Evolutionary conservation across 2,797 vertebrate genomes (phyloP), one percentile per base, ranked within the genome.

Genomic region (Eulemur mongoz): DNA sequence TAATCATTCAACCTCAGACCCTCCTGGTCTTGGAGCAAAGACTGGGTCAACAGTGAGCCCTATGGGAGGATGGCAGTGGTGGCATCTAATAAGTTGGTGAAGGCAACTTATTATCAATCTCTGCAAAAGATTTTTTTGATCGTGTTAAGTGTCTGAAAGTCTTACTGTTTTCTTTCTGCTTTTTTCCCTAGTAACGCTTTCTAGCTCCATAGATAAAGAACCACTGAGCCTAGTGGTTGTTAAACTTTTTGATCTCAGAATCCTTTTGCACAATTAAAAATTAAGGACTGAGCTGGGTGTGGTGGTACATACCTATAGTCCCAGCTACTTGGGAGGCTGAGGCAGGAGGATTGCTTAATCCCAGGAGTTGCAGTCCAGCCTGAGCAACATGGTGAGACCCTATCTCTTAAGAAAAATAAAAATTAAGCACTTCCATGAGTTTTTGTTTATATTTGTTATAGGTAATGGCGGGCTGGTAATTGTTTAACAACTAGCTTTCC

Each of bases 231-330:
- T 84, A 23, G 14, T 86, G 13, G 7, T 76, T 76, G 35, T 75
- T 25, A 67, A 22, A 72, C 27, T 70, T 38, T 40, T 70, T 69
- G 52, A 43, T 78, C 32, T 96, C 18, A 72, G 76, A 61, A 86
- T 90, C 18, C 9, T 91, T 96, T 91, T 72, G 35, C 2, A 61
- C 72, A 83, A 87, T 93, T 95, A 89, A 96, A 96, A 93, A 32
- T 38, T 30, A 70, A 30, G 18, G 35, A 57, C 27, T 73, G 59
- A 79, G n/a, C 22, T 50, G 22, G 22, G 32, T 50, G 1, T 23
- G 20, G 48, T 54, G 22, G 43, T n/a, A 15, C n/a, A 35, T 14
- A 4, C 50, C n/a, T 54, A 7, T 78, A 78, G 32, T 54, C 73
- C 50, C 23, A 54, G n/a, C n/a, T 25, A 15, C 50, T 54, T 35